Evolutionary conservation across 2,113 vertebrate genomes (phyloP).

Genomic region (Brienomyrus longianalis): DNA sequence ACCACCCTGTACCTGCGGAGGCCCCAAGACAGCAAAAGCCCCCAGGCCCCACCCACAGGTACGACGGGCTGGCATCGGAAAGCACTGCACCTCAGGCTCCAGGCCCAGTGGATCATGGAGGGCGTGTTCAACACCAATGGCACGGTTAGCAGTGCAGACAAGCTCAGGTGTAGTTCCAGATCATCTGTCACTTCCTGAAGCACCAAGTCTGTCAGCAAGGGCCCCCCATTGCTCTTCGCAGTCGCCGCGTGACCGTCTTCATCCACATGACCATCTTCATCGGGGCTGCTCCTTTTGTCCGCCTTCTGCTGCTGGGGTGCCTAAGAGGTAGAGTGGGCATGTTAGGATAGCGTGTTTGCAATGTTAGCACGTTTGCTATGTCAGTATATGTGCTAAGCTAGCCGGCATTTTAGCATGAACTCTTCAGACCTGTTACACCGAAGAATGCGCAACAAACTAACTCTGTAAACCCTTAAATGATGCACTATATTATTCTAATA

Average conservation of each 20-base stretch:
- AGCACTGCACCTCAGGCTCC: conserved; percentile 75
- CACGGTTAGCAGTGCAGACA: conserved; percentile 69
- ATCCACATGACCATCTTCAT: neutral
- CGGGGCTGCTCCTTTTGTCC: conserved; percentile 39
- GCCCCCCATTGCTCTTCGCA: conserved; percentile 39
- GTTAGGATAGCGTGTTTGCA: neutral
- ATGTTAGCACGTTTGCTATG: neutral
- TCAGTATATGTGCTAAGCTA: neutral
- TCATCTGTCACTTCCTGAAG: conserved; percentile 63
- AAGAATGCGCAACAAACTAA: neutral
- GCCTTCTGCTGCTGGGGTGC: conserved; percentile 42
- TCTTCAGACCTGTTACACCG: neutral
- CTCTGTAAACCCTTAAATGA: neutral
- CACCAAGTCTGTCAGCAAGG: conserved; percentile 44
- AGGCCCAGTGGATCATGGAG: conserved; percentile 83
- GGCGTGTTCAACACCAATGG: conserved; percentile 73
- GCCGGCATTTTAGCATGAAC: neutral
- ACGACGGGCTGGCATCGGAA: neutral
- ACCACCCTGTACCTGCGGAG: conserved; percentile 52
- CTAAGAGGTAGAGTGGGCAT: conserved; percentile 29
- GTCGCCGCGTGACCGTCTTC: neutral
- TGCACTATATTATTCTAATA: neutral
- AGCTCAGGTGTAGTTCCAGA: conserved; percentile 73
- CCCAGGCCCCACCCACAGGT: neutral
- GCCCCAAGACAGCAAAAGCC: neutral